Conservation (phyloP, 2,888 invertebrate species). For the Chymomyza amoena region DNA sequence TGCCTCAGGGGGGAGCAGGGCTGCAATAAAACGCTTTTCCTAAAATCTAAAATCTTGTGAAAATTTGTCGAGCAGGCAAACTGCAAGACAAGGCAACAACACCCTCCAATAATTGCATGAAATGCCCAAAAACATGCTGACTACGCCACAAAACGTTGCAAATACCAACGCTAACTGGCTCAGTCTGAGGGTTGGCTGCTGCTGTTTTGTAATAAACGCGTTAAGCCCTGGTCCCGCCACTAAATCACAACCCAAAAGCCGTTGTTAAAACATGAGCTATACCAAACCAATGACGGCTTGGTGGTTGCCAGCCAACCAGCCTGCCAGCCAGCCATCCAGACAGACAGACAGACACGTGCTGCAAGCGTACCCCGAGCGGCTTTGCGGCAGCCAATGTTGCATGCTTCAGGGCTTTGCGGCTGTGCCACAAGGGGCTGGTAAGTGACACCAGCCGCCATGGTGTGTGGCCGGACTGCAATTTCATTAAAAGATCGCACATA, state of each 20-base stretch:
- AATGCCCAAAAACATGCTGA: slow-evolving; percentile 63
- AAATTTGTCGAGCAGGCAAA: slow-evolving; percentile 73
- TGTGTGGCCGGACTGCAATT: slow-evolving; percentile 24
- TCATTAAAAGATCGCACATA: slow-evolving; percentile 29
- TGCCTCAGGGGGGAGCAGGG: background rate
- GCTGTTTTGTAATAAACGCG: background rate
- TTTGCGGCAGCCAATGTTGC: background rate
- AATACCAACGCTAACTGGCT: background rate
- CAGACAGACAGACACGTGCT: background rate
- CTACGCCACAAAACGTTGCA: slow-evolving; percentile 51
- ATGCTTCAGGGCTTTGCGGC: background rate
- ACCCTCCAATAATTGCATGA: slow-evolving; percentile 62
- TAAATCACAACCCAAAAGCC: slow-evolving; percentile 74
- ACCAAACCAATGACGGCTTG: slow-evolving; percentile 15
- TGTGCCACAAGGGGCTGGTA: slow-evolving; percentile 21
- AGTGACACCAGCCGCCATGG: slow-evolving; percentile 35
- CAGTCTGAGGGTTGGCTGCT: background rate
- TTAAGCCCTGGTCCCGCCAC: slow-evolving; percentile 52
- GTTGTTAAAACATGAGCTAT: slow-evolving; percentile 69
- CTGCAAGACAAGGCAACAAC: slow-evolving; percentile 6
- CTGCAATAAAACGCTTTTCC: slow-evolving; percentile 35
- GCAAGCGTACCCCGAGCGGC: background rate
- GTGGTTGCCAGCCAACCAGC: background rate
- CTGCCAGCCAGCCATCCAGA: background rate
- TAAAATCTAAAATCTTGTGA: slow-evolving; percentile 60